Conservation (phyloP, 2,888 invertebrate genomes). For the Augochlorella aurata region DNA sequence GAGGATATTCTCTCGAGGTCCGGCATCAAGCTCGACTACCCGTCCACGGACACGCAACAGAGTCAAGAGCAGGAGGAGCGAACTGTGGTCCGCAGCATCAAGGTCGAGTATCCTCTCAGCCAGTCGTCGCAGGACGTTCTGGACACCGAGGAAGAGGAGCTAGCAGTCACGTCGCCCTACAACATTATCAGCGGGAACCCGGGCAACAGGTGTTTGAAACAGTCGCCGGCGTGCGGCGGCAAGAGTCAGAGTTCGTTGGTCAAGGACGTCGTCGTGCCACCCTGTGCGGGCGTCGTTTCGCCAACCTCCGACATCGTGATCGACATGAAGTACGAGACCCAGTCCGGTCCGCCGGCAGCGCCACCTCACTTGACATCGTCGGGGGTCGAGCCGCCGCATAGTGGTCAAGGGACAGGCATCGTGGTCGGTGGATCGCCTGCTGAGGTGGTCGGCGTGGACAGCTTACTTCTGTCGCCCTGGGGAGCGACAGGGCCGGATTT, state of each 20-base stretch:
- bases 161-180: constrained; percentile 73
- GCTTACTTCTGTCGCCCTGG: constrained; percentile 77
- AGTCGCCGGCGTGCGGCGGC: constrained; percentile 31
- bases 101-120: constrained; percentile 70
- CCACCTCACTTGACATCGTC: constrained; percentile 75
- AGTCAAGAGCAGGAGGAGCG: constrained; percentile 54
- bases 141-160: constrained; percentile 70
- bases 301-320: constrained; percentile 70
- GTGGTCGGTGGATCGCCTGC: constrained; percentile 76
- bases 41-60: constrained; percentile 17
- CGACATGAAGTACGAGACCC: constrained; percentile 81
- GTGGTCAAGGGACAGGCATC: constrained; percentile 76
- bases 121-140: constrained; percentile 69
- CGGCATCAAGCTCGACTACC: constrained; percentile 69
- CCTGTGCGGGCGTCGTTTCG: constrained; percentile 64
- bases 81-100: constrained; percentile 58
- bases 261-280: constrained; percentile 54
- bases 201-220: constrained; percentile 49
- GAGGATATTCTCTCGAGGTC: constrained; percentile 55
- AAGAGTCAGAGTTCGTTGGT: constrained; percentile 39
- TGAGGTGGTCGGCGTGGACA: constrained; percentile 79
- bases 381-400: constrained; percentile 79
- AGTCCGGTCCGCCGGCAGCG: constrained; percentile 74
- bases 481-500: constrained; percentile 73
- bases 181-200: constrained; percentile 70